Evolutionary conservation across 2,113 vertebrate genomes (phyloP), one percentile per base, ranked within the genome.

Genomic region (Solea senegalensis): DNA sequence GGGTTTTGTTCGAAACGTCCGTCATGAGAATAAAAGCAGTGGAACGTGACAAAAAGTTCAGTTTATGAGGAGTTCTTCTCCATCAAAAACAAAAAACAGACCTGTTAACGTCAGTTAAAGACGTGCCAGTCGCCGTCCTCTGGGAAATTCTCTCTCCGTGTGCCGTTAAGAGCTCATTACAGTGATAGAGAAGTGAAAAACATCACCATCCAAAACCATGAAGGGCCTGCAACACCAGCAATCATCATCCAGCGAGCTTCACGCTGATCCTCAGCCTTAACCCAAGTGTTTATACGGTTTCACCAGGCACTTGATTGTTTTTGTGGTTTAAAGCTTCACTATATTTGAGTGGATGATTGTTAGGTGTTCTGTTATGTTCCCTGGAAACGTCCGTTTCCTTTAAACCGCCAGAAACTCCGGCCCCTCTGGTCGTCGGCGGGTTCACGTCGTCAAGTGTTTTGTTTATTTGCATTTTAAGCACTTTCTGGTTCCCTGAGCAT

Each of bases 301-400:
- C 54, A 65, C 54, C 28, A 14, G 0, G 56, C 54, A 9, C 46
- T 44, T 21, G 51, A 48, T 48, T 68, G 60, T 75, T 86, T 74
- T 64, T 67, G 61, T 44, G 16, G 72, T 80, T 72, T 58, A 71
- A 56, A 52, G 56, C 77, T 76, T 53, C 62, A 46, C 59, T 76
- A 67, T 87, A 74, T 78, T 60, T 66, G 67, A 85, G 75, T 51
- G 80, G 66, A 74, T 81, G 80, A 76, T 62, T 80, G 78, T 51
- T 55, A 63, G 2, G 51, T 9, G 67, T 76, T 75, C 73, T 81
- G 61, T 64, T 56, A 54, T 59, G 62, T 71, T 75, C 58, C 74
- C 28, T 62, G 9, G 72, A 70, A 61, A 87, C 2, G 15, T 43
- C 63, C 21, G 39, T 68, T 79, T 75, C 61, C 70, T 69, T 27